Evolutionary conservation across 1,140 invertebrate species (phyloP).

Genomic region (Drosophila ogumai): DNA sequence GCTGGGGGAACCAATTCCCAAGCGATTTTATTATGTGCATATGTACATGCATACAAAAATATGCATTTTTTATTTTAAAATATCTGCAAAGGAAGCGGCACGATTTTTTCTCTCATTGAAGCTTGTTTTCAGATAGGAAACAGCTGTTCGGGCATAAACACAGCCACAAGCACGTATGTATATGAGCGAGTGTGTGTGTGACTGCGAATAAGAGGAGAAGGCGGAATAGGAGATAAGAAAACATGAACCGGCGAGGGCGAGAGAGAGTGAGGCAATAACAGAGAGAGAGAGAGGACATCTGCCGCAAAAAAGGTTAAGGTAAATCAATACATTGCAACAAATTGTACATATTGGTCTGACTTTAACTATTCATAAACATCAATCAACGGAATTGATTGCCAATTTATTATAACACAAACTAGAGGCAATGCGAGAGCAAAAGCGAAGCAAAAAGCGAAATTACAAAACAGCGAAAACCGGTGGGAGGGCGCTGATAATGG

Average conservation of each 20-base stretch:
- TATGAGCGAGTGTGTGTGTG: not conserved
- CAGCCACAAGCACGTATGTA: conserved; percentile 23
- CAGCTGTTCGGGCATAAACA: conserved; percentile 72
- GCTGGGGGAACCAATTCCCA: not conserved
- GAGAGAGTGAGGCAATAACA: not conserved
- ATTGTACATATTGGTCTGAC: not conserved
- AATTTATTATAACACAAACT: conserved; percentile 21
- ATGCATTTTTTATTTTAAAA: not conserved
- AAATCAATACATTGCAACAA: conserved; percentile 53
- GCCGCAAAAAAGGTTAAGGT: conserved; percentile 47
- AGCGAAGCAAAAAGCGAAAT: conserved; percentile 14
- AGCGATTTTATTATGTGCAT: conserved; percentile 1
- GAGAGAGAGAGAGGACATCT: not conserved
- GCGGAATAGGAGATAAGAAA: conserved; percentile 45
- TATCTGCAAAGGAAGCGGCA: not conserved
- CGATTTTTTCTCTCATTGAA: conserved; percentile 26
- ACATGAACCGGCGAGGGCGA: conserved; percentile 39
- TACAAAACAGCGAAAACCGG: conserved; percentile 4
- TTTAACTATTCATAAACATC: conserved; percentile 9
- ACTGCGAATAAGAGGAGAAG: conserved; percentile 13
- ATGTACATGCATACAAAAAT: not conserved
- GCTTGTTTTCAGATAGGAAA: conserved; percentile 43
- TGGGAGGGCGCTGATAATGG: conserved; percentile 34
- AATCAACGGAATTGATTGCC: conserved; percentile 17
- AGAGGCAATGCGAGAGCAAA: not conserved